Evolutionary conservation across 1,140 invertebrate genomes (phyloP).

Genomic region (Oryzaephilus surinamensis): DNA sequence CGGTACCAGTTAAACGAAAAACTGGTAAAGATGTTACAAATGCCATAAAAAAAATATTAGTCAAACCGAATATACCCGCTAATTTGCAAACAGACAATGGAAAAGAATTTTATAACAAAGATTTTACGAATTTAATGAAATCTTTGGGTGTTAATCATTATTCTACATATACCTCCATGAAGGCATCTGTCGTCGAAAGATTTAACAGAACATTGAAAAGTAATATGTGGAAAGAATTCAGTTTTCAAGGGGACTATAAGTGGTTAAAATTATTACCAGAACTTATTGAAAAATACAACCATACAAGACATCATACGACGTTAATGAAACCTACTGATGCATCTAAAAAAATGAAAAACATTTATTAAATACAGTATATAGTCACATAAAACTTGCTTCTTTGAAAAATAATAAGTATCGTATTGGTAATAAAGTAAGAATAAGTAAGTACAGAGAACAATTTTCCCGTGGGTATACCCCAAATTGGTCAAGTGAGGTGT

Average conservation of each 20-base stretch:
- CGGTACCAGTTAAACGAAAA: slow-evolving; percentile 32
- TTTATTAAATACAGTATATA: slow-evolving; percentile 9
- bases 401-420: slow-evolving; percentile 19
- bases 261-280: slow-evolving; percentile 34
- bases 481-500: slow-evolving; percentile 36
- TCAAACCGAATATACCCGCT: neutral
- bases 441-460: slow-evolving; percentile 33
- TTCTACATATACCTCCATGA: slow-evolving; percentile 35
- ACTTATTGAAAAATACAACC: slow-evolving; percentile 36
- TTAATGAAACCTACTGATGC: slow-evolving; percentile 27
- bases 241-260: slow-evolving; percentile 32
- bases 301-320: slow-evolving; percentile 36
- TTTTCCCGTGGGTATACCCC: slow-evolving; percentile 36
- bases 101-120: neutral
- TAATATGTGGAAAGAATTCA: slow-evolving; percentile 38
- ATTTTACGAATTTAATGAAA: neutral
- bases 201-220: slow-evolving; percentile 39
- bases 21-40: slow-evolving; percentile 12
- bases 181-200: slow-evolving; percentile 39
- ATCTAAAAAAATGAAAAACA: no score
- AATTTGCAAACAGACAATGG: neutral
- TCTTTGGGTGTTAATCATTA: slow-evolving; percentile 32
- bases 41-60: slow-evolving; percentile 3
- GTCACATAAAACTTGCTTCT: slow-evolving; percentile 12
- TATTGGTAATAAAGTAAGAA: slow-evolving; percentile 30